These are phyloP conservation scores for Chiloscyllium punctatum DNA, from an alignment of 2,797 vertebrate genomes.

Conservation along the genomic window DNA sequence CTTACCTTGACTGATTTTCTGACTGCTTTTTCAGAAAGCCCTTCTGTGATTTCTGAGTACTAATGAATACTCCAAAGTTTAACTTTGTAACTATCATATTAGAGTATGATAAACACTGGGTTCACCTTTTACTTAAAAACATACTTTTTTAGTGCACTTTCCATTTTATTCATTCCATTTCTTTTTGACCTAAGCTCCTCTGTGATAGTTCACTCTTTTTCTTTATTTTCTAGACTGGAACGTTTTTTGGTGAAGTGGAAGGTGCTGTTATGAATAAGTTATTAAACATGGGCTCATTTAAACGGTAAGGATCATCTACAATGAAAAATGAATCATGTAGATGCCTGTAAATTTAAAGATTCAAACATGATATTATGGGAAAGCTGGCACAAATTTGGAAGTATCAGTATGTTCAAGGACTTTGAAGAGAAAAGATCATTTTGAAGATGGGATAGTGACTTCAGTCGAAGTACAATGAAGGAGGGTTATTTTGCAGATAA, in stretches of 20 bases:
- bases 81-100: constrained; percentile 42
- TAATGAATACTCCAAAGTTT: constrained; percentile 42
- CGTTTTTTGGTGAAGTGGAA: constrained; percentile 89
- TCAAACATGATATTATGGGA: background rate
- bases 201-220: constrained; percentile 46
- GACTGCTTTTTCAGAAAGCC: background rate
- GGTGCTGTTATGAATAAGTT: constrained; percentile 95
- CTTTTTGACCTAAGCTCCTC: constrained; percentile 38
- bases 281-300: constrained; percentile 91
- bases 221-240: constrained; percentile 69
- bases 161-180: constrained; percentile 38
- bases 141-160: constrained; percentile 34
- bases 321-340: background rate
- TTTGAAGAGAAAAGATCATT: background rate
- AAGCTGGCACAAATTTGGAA: background rate
- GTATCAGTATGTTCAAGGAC: background rate
- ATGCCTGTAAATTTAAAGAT: background rate
- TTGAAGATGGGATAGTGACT: background rate
- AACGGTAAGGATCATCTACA: constrained; percentile 66
- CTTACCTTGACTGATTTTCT: constrained; percentile 38
- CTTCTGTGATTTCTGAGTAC: constrained; percentile 43
- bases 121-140: too few relatives aligned
- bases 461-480: background rate
- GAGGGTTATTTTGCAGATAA: background rate
- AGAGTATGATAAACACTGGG: constrained; percentile 36